phyloP scores from a whole-genome alignment of 2,797 vertebrate genomes.

The Erpetoichthys calabaricus region DNA sequence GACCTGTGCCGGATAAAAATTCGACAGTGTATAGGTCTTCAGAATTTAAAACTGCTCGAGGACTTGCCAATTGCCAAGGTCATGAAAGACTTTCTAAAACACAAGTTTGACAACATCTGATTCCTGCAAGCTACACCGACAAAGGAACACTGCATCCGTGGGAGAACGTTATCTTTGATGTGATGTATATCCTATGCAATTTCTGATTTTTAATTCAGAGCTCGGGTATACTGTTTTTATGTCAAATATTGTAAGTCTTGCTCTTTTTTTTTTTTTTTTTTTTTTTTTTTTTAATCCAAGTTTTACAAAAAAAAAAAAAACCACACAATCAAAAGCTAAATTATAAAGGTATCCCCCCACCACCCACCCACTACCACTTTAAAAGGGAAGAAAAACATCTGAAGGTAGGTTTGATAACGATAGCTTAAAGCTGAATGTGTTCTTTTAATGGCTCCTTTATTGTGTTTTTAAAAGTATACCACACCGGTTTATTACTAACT shows the following conservation, averaged over 20 bases:
- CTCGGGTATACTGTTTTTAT: slow-evolving; percentile 55
- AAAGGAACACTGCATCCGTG: slow-evolving; percentile 40
- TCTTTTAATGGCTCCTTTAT: too few species aligned
- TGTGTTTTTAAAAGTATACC: too few species aligned
- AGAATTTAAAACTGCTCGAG: slow-evolving; percentile 85
- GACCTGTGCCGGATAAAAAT: slow-evolving; percentile 97
- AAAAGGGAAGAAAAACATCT: too few species aligned
- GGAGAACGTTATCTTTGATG: slow-evolving; percentile 49
- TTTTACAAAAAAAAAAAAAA: slow-evolving; percentile 32
- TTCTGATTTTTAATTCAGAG: slow-evolving; percentile 61
- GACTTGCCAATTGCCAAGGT: slow-evolving; percentile 93
- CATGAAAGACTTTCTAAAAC: slow-evolving; percentile 98
- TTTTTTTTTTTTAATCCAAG: slow-evolving; percentile 52
- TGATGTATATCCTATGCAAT: slow-evolving; percentile 90
- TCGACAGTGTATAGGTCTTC: slow-evolving; percentile 90
- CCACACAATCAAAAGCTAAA: neutral
- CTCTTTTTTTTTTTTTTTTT: slow-evolving; percentile 30
- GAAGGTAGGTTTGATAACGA: too few species aligned
- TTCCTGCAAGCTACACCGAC: slow-evolving; percentile 17
- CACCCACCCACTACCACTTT: too few species aligned
- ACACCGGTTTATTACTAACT: too few species aligned
- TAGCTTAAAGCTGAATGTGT: too few species aligned
- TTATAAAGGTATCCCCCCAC: too few species aligned
- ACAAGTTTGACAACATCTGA: slow-evolving; percentile 93
- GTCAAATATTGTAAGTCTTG: slow-evolving; percentile 20